A percentile compares a stretch with the other conserved stretches of the same genome.
phyloP scores from a whole-genome alignment of 2,888 invertebrate species.

The Clistopyga incitator region DNA sequence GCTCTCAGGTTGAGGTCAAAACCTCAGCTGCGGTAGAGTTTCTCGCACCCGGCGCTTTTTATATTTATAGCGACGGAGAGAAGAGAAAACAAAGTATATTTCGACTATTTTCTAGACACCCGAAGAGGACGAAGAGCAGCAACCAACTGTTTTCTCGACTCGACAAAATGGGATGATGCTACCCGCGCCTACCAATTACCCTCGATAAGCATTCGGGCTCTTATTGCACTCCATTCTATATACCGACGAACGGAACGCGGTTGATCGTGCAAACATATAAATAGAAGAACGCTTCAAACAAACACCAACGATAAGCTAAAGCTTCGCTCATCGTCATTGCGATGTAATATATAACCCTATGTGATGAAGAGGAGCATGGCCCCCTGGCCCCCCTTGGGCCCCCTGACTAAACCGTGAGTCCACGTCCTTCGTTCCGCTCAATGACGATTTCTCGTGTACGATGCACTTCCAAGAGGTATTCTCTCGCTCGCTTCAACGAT shows the following conservation, averaged over 20 bases:
- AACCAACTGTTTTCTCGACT: slow-evolving; percentile 39
- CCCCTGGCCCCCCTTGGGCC: background rate
- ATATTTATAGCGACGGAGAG: background rate
- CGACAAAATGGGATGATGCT: slow-evolving; percentile 54
- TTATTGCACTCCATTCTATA: slow-evolving; percentile 30
- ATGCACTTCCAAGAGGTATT: slow-evolving; percentile 25
- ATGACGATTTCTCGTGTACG: slow-evolving; percentile 16
- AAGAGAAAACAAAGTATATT: background rate
- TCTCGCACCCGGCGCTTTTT: background rate
- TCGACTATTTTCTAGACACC: slow-evolving; percentile 2
- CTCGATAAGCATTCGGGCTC: slow-evolving; percentile 33
- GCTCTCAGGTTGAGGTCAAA: background rate
- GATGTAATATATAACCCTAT: slow-evolving; percentile 64
- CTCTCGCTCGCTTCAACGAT: background rate
- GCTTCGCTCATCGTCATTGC: slow-evolving; percentile 51
- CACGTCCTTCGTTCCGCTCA: slow-evolving; percentile 23
- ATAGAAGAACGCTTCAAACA: slow-evolving; percentile 69
- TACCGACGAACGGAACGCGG: slow-evolving; percentile 54
- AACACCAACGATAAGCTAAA: slow-evolving; percentile 51
- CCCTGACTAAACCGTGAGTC: background rate
- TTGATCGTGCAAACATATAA: slow-evolving; percentile 69
- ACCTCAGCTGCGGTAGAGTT: background rate
- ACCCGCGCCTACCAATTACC: slow-evolving; percentile 59
- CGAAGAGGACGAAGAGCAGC: background rate
- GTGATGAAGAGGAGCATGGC: slow-evolving; percentile 46